Evolutionary conservation across 2,113 vertebrate genomes (phyloP), one percentile per base, ranked within the genome.

Genomic region (Solenodon paradoxus): DNA sequence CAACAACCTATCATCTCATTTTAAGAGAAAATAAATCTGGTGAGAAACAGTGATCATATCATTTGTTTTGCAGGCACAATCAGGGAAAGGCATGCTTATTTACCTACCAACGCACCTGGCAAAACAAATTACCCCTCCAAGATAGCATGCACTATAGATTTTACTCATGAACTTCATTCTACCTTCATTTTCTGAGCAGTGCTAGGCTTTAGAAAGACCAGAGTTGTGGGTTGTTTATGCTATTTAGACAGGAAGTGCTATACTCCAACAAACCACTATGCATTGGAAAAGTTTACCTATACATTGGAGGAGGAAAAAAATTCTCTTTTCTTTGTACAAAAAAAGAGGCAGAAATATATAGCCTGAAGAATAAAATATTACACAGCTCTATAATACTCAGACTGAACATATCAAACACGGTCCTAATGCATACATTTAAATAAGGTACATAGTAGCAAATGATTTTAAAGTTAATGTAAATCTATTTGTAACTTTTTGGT

Each of bases 1-100:
- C 96, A 98, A 97, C 59, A 87, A 96, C 96, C 78, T 96, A 63
- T 97, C 96, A 95, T 92, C 66, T 96, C 59, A 51, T 81, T 96
- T 94, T 97, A 91, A 97, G 96, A 97, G 97, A 35, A 96, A 98
- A 97, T 96, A 97, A 95, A 92, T 94, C 69, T 96, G 84, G 90
- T 92, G 85, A 45, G 55, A 80, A 97, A 94, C 64, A 78, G n/a
- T 83, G 72, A 96, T 96, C 53, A 7, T 16, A 94, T 59, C 15
- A 80, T 95, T 98, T 98, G 59, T 87, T 98, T 97, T 97, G 81
- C 78, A 75, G 96, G 1, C 42, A 6, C 24, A 32, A 72, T 96
- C 74, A 91, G 5, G 38, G 81, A n/a, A 90, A 95, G 55, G 63
- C 47, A 42, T 63, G 81, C 97, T 79, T 68, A 95, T 97, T 97